Evolutionary conservation across 2,888 invertebrate genomes (phyloP), one percentile per base, ranked within the genome.

Genomic region (Hipparchia semele): DNA sequence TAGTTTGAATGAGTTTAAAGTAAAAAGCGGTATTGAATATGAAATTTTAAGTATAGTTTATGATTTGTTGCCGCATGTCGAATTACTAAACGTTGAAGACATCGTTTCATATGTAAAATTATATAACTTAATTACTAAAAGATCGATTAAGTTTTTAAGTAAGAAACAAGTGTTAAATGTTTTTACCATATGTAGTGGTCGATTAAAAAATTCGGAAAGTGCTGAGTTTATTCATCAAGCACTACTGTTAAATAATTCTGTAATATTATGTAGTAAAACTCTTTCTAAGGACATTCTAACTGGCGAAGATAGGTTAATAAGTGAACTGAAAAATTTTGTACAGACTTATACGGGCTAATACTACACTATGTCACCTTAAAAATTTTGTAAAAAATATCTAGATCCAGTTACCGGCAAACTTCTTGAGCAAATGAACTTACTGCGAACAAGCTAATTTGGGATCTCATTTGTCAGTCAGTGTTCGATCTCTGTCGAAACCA

Each of bases 11-110:
- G 90, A 92, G 39, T 72, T 91, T 23, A 91, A 88, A 77, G 79
- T 87, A 0, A 91, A 91, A 76, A 91, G 86, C 72, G 92, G 91
- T 1, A 76, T 89, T 0, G 92, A 92, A 77, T 85, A 85, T 71
- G 92, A 93, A 79, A 79, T 93, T 12, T 74, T 90, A 69, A 78
- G 83, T 2, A 82, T 91, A 70, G 76, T 89, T 6, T 86, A 86
- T 62, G 86, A 87, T 78, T 78, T 91, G 60, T 77, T 87, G 39
- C 83, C 84, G 58, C 82, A 86, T 71, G 78, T 87, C 6, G 84
- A 87, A 6, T 79, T 79, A 58, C 80, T 88, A 51, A 90, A 89
- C 51, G 23, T 77, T 2, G 85, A 86, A 23, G 89, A 91, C 65
- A 78, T 87, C 8, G 56, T 79, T 2, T 73, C 78, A 0, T 92